These are phyloP conservation scores for Allolobophora icterica DNA, from an alignment of 2,888 invertebrate species.

Conservation along the genomic window DNA sequence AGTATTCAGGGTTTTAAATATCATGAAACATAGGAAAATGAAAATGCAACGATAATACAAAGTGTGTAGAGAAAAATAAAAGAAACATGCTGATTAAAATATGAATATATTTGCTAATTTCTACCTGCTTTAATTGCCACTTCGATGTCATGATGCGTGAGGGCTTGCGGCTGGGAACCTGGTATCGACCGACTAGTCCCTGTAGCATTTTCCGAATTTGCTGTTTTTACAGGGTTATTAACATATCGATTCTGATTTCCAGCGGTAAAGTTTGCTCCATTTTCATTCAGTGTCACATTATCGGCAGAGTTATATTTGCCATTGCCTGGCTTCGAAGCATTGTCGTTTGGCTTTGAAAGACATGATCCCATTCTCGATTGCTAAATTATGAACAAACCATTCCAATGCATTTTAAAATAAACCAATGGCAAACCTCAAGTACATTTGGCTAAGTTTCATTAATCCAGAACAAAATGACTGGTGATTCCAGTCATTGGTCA, in stretches of 20 bases:
- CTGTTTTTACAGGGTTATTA: neutral
- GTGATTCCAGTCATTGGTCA: neutral
- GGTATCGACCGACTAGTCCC: neutral
- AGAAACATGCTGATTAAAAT: neutral
- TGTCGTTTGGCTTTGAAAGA: neutral
- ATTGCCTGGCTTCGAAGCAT: neutral
- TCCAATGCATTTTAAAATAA: no score
- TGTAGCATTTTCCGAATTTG: neutral
- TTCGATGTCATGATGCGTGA: slow-evolving; percentile 20
- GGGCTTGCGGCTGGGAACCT: neutral
- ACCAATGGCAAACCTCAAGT: neutral
- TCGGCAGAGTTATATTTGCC: neutral
- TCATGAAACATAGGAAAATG: neutral
- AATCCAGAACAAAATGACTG: neutral
- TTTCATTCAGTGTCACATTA: neutral
- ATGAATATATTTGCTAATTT: neutral
- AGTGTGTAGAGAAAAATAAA: neutral
- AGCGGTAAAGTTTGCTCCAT: neutral
- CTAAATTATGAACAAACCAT: neutral
- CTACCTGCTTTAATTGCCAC: slow-evolving; percentile 18
- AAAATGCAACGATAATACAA: neutral
- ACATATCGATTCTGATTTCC: neutral
- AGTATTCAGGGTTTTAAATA: neutral
- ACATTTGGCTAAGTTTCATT: neutral
- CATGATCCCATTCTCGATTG: slow-evolving; percentile 1